Evolutionary conservation across 2,113 vertebrate genomes (phyloP).

Genomic region (Ascaphus truei): DNA sequence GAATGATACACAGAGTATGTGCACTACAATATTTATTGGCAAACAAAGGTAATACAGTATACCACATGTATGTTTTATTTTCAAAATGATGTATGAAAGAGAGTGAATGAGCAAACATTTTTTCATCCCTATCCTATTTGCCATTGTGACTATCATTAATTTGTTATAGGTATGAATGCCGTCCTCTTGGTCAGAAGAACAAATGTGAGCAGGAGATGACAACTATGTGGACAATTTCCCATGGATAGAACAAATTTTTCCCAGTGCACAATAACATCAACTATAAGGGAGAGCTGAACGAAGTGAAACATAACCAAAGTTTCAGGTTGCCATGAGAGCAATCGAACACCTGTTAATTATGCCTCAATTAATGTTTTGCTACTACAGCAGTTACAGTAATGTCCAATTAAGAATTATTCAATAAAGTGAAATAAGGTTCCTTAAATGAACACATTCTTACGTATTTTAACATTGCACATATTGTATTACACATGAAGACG

Average conservation of each 20-base stretch:
- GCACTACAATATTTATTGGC: too few relatives aligned
- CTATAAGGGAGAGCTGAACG: neutral
- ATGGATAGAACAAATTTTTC: neutral
- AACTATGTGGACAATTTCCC: neutral
- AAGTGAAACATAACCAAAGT: neutral
- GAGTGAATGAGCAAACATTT: neutral
- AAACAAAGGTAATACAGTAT: too few relatives aligned
- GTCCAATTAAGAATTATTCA: slow-evolving; percentile 7
- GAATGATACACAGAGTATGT: too few relatives aligned
- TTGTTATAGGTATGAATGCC: neutral
- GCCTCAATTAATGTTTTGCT: slow-evolving; percentile 3
- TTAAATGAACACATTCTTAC: neutral
- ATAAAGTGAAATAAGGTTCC: neutral
- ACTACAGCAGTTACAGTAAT: slow-evolving; percentile 9
- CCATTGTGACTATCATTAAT: neutral
- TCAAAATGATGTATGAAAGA: neutral
- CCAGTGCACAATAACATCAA: neutral
- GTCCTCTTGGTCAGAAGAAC: neutral
- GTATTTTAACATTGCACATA: neutral
- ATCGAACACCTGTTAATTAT: neutral
- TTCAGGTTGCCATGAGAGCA: neutral
- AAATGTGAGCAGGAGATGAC: neutral
- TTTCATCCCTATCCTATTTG: neutral
- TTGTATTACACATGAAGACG: too few relatives aligned
- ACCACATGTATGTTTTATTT: too few relatives aligned